Evolutionary conservation across 2,888 invertebrate species (phyloP), one percentile per base, ranked within the genome.

Genomic region (Branchellion lobata): DNA sequence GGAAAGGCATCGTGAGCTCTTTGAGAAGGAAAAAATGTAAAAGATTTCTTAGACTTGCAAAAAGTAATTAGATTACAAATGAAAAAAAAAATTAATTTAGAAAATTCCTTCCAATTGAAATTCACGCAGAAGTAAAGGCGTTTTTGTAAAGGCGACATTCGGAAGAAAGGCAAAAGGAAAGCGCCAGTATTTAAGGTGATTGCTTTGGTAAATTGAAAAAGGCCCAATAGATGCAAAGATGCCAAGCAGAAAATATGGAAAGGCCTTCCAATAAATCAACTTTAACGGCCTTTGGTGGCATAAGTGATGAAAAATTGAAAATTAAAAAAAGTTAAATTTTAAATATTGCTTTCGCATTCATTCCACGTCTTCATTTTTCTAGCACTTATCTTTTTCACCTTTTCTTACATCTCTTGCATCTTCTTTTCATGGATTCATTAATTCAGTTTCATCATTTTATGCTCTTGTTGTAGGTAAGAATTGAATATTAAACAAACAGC

Each of bases 211-310:
- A 57, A 57, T 24, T 57, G 61, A 8, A 18, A 57, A 18, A 24
- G n/a, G 61, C 24, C 21, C 21, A 24, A 57, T 57, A n/a, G 5
- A 18, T 18, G 24, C 5, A 57, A 18, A 57, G 21, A 18, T 24
- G 61, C 61, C 24, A 57, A n/a, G 24, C 61, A 40, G 40, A 40
- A 40, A 40, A 40, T 18, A 57, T 57, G 61, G 61, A n/a, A 57
- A 57, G n/a, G 5, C 61, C 21, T 57, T 18, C n/a, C 8, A n/a
- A 57, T 57, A 57, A 57, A 57, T 57, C 61, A 57, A 18, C 24
- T 57, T 57, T 57, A 24, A 57, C 61, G 61, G 3, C 24, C 21
- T 57, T 5, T 5, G 3, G 61, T 57, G 61, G n/a, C 61, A n/a
- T 57, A 18, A 57, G 61, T 18, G 8, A 24, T 57, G 8, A 5